Conservation (phyloP, 2,888 invertebrate genomes). For the Osmoderma eremita region DNA sequence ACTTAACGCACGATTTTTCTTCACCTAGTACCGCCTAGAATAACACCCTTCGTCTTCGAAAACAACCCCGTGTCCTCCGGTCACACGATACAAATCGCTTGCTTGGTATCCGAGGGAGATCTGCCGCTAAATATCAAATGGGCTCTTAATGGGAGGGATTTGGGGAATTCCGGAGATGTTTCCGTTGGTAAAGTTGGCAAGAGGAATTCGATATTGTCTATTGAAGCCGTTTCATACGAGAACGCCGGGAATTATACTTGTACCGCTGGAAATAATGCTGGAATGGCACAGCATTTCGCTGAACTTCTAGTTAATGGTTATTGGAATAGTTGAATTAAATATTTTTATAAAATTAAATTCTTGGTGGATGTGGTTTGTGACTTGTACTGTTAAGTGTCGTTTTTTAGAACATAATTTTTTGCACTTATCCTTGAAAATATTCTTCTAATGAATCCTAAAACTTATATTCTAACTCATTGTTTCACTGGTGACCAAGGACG, state of each 20-base stretch:
- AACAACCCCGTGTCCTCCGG: slow-evolving; percentile 70
- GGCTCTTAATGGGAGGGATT: slow-evolving; percentile 67
- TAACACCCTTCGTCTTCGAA: slow-evolving; percentile 74
- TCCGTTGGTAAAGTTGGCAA: slow-evolving; percentile 56
- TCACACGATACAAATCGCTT: slow-evolving; percentile 72
- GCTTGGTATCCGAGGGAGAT: slow-evolving; percentile 74
- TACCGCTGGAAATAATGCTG: slow-evolving; percentile 71
- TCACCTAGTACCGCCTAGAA: slow-evolving; percentile 71
- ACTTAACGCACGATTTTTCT: slow-evolving; percentile 4
- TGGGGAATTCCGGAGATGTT: slow-evolving; percentile 55
- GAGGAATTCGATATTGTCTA: slow-evolving; percentile 70
- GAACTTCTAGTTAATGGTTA: slow-evolving; percentile 72
- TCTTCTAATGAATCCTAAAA: no score
- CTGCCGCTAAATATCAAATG: slow-evolving; percentile 71
- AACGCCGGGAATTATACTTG: slow-evolving; percentile 82
- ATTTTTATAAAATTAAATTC: neutral
- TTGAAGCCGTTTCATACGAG: slow-evolving; percentile 72
- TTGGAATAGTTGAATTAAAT: slow-evolving; percentile 8
- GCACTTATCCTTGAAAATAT: no score
- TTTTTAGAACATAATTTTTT: no score
- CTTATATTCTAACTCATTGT: no score
- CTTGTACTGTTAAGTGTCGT: no score
- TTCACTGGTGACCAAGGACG: no score
- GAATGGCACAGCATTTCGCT: slow-evolving; percentile 68
- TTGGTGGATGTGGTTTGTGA: neutral